Conservation (phyloP, 2,113 vertebrate genomes). For the Siniperca knerii region DNA sequence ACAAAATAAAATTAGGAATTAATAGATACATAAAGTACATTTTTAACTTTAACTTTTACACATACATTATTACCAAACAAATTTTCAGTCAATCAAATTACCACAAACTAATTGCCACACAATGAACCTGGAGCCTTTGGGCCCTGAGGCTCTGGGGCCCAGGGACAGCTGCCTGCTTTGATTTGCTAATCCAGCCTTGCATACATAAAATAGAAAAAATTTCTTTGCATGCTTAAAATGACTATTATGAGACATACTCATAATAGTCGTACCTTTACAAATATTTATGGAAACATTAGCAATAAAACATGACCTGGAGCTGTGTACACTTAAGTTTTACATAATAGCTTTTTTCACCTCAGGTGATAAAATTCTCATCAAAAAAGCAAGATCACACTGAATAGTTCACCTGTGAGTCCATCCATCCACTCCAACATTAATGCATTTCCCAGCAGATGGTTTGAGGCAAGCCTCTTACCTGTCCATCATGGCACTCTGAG, state of each 20-base stretch:
- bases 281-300: background rate
- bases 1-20: background rate
- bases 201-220: background rate
- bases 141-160: background rate
- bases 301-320: background rate
- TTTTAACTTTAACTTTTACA: background rate
- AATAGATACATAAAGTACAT: background rate
- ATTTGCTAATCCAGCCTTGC: conserved; percentile 10
- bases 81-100: conserved; percentile 34
- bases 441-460: conserved; percentile 41
- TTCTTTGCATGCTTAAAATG: conserved; percentile 6
- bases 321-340: conserved; percentile 1
- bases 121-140: conserved; percentile 8
- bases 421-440: conserved; percentile 45
- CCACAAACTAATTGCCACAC: conserved; percentile 20
- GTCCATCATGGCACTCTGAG: conserved; percentile 47
- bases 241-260: background rate
- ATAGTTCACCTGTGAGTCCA: conserved; percentile 25
- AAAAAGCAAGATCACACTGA: conserved; percentile 34
- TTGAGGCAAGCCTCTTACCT: conserved; percentile 48
- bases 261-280: background rate
- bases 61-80: conserved; percentile 24
- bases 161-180: background rate
- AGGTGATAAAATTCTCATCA: conserved; percentile 9
- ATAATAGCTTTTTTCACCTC: conserved; percentile 6